Percentiles rank a stretch among this genome's conserved stretches.
phyloP scores from a whole-genome alignment of 2,888 invertebrate genomes.

The Aleiodes alternator region DNA sequence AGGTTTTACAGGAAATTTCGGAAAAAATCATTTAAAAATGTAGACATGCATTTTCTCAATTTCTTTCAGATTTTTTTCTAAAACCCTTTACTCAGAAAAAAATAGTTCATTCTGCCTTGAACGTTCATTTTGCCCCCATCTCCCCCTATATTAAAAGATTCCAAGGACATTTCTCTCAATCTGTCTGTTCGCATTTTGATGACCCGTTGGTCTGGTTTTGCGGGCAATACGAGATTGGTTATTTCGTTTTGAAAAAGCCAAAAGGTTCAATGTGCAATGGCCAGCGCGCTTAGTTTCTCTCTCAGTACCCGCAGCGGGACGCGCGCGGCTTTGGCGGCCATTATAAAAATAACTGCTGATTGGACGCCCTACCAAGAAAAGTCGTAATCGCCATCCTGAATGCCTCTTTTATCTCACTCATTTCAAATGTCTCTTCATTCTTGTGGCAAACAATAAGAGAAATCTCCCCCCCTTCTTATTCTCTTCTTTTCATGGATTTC shows the following conservation, averaged over 20 bases:
- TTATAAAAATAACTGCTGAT: slow-evolving; percentile 76
- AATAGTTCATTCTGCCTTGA: too few relatives aligned
- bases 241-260: slow-evolving; percentile 15
- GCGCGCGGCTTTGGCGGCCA: slow-evolving; percentile 65
- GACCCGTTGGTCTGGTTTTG: slow-evolving; percentile 36
- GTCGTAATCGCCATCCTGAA: slow-evolving; percentile 74
- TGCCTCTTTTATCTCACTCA: slow-evolving; percentile 52
- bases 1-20: too few relatives aligned
- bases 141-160: not conserved
- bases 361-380: slow-evolving; percentile 75
- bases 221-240: slow-evolving; percentile 9
- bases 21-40: too few relatives aligned
- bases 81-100: too few relatives aligned
- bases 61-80: too few relatives aligned
- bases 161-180: slow-evolving; percentile 9
- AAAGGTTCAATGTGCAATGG: slow-evolving; percentile 31
- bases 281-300: slow-evolving; percentile 2
- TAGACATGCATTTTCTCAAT: too few relatives aligned
- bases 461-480: slow-evolving; percentile 49
- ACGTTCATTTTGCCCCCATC: too few relatives aligned
- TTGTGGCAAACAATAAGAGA: slow-evolving; percentile 59
- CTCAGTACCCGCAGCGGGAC: slow-evolving; percentile 55
- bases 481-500: slow-evolving; percentile 36
- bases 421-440: slow-evolving; percentile 31
- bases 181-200: not conserved